A percentile compares a stretch with the other conserved stretches of the same genome.
Conservation (phyloP, 2,888 invertebrate genomes). For the Eudasyphora cyanicolor region DNA sequence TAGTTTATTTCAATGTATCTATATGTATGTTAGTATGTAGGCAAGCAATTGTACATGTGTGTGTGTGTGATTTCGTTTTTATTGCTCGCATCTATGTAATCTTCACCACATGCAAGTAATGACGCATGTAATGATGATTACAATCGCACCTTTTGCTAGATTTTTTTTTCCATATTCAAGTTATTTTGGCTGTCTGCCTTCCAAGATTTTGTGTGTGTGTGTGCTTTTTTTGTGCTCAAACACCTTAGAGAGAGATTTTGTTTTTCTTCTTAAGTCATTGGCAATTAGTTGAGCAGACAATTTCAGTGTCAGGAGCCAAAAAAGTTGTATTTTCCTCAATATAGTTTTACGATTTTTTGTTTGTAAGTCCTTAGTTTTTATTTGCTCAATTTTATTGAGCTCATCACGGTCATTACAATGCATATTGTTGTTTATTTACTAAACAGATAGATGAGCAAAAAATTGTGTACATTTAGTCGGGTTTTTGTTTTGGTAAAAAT, state of each 20-base stretch:
- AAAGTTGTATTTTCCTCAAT: conserved; percentile 17
- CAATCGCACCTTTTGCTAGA: conserved; percentile 53
- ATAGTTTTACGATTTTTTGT: conserved; percentile 10
- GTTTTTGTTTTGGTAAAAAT: no score
- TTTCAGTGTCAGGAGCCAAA: neutral
- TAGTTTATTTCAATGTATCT: no score
- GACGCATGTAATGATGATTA: conserved; percentile 61
- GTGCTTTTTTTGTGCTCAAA: neutral
- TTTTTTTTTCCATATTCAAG: neutral
- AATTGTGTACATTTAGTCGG: no score
- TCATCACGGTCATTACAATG: conserved; percentile 50
- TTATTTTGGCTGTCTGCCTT: no score
- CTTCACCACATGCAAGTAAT: conserved; percentile 60
- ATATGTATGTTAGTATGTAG: neutral
- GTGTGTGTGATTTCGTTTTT: neutral
- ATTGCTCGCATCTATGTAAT: conserved; percentile 51
- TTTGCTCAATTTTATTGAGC: conserved; percentile 31
- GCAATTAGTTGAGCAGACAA: conserved; percentile 31
- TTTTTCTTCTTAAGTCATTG: conserved; percentile 27
- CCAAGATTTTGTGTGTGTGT: neutral
- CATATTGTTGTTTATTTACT: conserved; percentile 53
- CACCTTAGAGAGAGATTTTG: neutral
- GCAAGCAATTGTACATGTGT: neutral
- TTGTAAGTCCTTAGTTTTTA: neutral
- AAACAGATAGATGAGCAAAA: neutral